A percentile compares a stretch with the other conserved stretches of the same genome.
Conservation (phyloP, 2,113 vertebrate genomes). For the Pachycephala philippinensis region DNA sequence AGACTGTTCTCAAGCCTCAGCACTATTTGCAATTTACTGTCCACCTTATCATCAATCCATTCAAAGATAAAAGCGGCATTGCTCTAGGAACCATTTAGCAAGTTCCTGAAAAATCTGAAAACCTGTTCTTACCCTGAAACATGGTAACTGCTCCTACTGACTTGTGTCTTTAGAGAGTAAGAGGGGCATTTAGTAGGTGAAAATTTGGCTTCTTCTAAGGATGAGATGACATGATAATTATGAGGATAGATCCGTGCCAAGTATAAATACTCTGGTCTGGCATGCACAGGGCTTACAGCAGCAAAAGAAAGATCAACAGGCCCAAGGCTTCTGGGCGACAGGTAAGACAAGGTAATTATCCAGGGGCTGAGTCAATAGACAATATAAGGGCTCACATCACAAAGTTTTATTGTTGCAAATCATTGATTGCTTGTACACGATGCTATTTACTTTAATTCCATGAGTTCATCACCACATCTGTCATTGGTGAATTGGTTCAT, state of each 20-base stretch:
- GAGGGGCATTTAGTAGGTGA: neutral
- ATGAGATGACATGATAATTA: neutral
- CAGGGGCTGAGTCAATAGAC: neutral
- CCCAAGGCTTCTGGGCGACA: neutral
- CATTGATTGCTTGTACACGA: conserved; percentile 32
- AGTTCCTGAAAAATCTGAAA: neutral
- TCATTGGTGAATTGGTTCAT: conserved; percentile 42
- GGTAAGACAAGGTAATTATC: neutral
- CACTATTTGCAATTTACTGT: neutral
- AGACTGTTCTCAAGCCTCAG: neutral
- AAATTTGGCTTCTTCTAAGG: neutral
- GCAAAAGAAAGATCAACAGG: neutral
- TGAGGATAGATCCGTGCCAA: neutral
- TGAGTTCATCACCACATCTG: conserved; percentile 12
- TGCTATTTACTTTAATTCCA: conserved; percentile 42
- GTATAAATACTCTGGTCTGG: neutral
- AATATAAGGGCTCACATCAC: neutral
- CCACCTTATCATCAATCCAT: neutral
- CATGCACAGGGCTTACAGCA: neutral
- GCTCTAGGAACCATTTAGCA: neutral
- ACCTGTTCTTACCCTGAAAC: neutral
- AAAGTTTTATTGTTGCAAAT: conserved; percentile 40
- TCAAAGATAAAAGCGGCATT: neutral
- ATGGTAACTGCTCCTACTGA: neutral
- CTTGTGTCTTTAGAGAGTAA: neutral